Evolutionary conservation across 2,113 vertebrate genomes (phyloP), one percentile per base, ranked within the genome.

Genomic region (Chaenocephalus aceratus): DNA sequence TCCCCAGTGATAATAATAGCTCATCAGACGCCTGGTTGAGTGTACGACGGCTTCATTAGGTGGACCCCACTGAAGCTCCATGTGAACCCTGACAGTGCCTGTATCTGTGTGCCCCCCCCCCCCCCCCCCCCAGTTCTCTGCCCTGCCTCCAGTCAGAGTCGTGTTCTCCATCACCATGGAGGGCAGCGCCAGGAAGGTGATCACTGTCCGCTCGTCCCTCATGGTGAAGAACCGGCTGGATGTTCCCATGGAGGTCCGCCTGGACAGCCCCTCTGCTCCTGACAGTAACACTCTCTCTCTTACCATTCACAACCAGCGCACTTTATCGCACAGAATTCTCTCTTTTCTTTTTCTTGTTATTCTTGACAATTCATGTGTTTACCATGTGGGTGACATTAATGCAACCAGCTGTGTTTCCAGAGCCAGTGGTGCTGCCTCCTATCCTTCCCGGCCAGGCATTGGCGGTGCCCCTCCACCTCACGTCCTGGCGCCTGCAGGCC

Each of bases 91-190:
- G 36, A 46, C 36, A 4, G 30, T 30, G 30, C 4, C 30, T 30
- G 4, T 30, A 30, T 30, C 3, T 30, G 30, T 30, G 30, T 30
- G 30, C 4, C 36, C 6, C 36, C 1, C 36, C 71, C 41, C 48
- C 61, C 88, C 36, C 36, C 6, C 36, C 71, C 45, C 48, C 61
- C 88, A 99, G 98, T 99, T 99, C 88, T 99, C 98, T 2, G 96
- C 98, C 0, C 94, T 99, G 84, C 98, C 98, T 1, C 97, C 98
- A 0, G 98, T 99, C 77, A 94, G 98, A 75, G 97, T 99, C 61
- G 98, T 99, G 3, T 99, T 99, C 76, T 96, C 97, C 0, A 97
- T 99, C 12, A 99, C 96, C 0, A 97, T 99, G 97, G 98, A 99
- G 88, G 98, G 98, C 23, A 98, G 97, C 0, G 97, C 98, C 48